A percentile compares a stretch with the other conserved stretches of the same genome.
phyloP scores from a whole-genome alignment of 2,797 vertebrate species.

The Zenarchopterus dispar region DNA sequence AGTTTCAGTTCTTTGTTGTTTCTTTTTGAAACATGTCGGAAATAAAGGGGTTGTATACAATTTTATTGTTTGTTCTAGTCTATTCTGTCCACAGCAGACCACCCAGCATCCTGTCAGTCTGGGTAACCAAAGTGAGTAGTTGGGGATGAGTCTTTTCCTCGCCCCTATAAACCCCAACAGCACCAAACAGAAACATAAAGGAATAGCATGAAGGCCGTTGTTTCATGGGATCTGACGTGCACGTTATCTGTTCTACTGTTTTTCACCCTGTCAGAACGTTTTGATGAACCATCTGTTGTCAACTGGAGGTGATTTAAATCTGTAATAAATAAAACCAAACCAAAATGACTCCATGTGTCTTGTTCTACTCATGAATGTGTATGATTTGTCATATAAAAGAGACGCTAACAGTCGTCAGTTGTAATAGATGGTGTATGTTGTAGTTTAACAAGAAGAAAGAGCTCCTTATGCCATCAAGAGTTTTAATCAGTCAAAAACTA shows the following conservation, averaged over 20 bases:
- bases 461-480: conserved; percentile 11
- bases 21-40: no score
- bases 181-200: neutral
- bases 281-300: conserved; percentile 49
- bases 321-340: conserved; percentile 1
- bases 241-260: conserved; percentile 32
- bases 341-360: conserved; percentile 3
- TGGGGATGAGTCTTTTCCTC: conserved; percentile 1
- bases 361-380: neutral
- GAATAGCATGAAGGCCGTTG: conserved; percentile 16
- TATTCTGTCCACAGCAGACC: no score
- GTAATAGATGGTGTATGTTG: neutral
- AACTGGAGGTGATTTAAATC: conserved; percentile 39
- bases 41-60: no score
- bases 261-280: conserved; percentile 51
- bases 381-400: conserved; percentile 9
- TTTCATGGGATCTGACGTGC: conserved; percentile 13
- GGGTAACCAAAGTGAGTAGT: conserved; percentile 26
- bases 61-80: no score
- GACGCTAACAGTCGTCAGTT: neutral
- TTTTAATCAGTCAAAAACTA: conserved; percentile 43
- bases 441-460: conserved; percentile 6
- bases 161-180: conserved; percentile 11
- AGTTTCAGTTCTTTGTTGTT: no score
- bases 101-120: neutral